Evolutionary conservation across 2,113 vertebrate genomes (phyloP).

Genomic region (Cheirogaleus medius): DNA sequence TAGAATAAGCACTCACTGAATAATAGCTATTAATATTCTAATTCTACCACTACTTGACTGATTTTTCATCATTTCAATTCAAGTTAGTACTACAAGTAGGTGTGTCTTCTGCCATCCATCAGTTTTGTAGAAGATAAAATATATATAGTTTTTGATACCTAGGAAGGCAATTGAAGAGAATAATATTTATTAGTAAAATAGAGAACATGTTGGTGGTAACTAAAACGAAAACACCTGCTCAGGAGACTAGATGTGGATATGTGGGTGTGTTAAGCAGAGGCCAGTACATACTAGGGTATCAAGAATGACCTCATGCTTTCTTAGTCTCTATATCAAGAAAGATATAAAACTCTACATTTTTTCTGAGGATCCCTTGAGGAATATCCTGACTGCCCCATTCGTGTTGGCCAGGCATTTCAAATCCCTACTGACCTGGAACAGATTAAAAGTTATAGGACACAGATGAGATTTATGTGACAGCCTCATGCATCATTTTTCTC

Average conservation of each 20-base stretch:
- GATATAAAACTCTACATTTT: conserved; percentile 16
- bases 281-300: background rate
- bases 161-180: background rate
- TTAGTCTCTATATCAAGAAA: background rate
- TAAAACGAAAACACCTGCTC: background rate
- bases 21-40: background rate
- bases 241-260: background rate
- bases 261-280: background rate
- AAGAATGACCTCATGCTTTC: background rate
- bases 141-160: background rate
- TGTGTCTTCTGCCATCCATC: background rate
- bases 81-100: background rate
- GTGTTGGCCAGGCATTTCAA: conserved; percentile 24
- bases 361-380: conserved; percentile 28
- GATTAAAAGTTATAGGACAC: conserved; percentile 67
- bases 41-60: background rate
- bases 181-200: background rate
- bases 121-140: background rate
- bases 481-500: conserved; percentile 61
- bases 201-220: background rate
- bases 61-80: background rate
- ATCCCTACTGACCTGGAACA: conserved; percentile 8
- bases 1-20: background rate
- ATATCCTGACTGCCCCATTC: background rate
- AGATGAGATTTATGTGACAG: conserved; percentile 64